Evolutionary conservation across 35 echinoderm and acorn worm genomes (phyloP), one percentile per base, ranked within the genome.

Genomic region (Lytechinus pictus): DNA sequence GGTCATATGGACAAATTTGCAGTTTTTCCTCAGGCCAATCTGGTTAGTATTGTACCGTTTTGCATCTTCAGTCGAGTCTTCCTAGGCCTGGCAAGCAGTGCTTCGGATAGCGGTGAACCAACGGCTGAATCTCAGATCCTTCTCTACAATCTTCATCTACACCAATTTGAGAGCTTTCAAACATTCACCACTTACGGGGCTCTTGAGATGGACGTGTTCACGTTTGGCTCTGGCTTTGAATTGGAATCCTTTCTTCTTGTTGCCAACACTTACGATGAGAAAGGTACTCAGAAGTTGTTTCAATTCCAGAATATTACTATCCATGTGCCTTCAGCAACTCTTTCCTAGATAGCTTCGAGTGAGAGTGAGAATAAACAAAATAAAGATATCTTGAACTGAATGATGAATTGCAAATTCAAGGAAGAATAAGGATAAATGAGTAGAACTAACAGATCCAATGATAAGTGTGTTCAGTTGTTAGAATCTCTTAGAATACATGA

Each of bases 1-100:
- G 92, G 92, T 13, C 92, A 93, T 57, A 54, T 93, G 52, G 92
- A 93, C 10, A 53, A 93, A 27, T 93, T 93, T 93, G 92, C 92
- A 8, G 19, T 55, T 28, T 93, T 93, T 54, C 54, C 92, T 16
- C 55, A 55, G 13, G 8, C 92, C 92, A 93, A 93, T 54, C 92
- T 93, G 14, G 55, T 53, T 11, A 33, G 54, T 4, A 54, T 93
- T 21, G 8, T 57, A 10, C 92, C 92, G 5, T 93, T 93, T 44
- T 93, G 52, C 28, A 24, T 93, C 14, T 57, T 55, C 54, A 93
- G 92, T 57, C 54, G 54, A 4, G 54, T 93, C 13, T 93, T 93
- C 27, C 92, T 93, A 0, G 92, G 92, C 52, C 92, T 93, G 53
- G 92, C 92, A 2, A 55, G 53, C 92, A 55, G 55, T 13, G 92